Base-by-base conservation (phyloP, 2,113 vertebrate genomes). In the Oncorhynchus masou region DNA sequence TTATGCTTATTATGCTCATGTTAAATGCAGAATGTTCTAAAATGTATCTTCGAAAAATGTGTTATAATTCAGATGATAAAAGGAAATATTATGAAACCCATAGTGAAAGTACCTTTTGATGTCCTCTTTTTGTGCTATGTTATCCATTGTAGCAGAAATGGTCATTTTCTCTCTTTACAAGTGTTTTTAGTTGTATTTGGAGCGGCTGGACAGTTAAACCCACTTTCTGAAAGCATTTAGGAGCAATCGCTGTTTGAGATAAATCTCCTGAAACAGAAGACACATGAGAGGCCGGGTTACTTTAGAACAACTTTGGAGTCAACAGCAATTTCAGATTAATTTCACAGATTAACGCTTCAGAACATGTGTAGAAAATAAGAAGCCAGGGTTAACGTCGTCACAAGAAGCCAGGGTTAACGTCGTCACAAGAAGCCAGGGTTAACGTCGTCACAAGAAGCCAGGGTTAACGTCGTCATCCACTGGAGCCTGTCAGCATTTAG, bases 281-380 rank as follows among this genome's bases (percentile, higher is more conserved):
- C 72, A 75, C 67, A 73, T 75, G 71, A 82, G 80, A 81, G 9
- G 9, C 39, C 39, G 9, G 39, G 75, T 31, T 74, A 74, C 65
- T 19, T 34, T 74, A 71, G 74, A 81, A 82, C 39, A 45, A 45
- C 68, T 70, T 68, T 73, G 34, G 77, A 76, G 39, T 45, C 39
- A 45, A 45, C 39, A 45, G 13, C 75, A 84, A 84, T 81, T 81
- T 77, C 70, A 76, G 79, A 82, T 81, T 84, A 78, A 86, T 86
- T 86, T 86, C 85, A 86, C 84, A 86, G 82, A 86, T 86, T 86
- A 86, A 80, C 80, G 85, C 85, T 81, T 82, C 85, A 84, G 82
- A 79, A 82, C 78, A 80, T 76, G 80, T 82, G 75, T 49, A 79
- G 80, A 70, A 31, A 66, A 45, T 9, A 45, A 45, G 39, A 45